phyloP scores from a whole-genome alignment of 2,888 invertebrate species.

The Galerucella nymphaeae region DNA sequence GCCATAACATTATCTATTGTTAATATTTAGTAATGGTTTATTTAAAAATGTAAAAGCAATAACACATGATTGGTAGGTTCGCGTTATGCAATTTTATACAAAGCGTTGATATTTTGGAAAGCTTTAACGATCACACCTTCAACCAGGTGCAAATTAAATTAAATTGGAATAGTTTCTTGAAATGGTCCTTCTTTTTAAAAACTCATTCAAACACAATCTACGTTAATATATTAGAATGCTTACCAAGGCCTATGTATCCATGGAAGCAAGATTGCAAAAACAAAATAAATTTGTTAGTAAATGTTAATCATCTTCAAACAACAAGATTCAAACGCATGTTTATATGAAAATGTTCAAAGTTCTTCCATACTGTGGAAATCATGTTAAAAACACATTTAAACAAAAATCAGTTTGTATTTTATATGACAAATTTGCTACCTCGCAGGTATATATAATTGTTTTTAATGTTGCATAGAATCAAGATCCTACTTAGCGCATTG shows the following conservation, averaged over 20 bases:
- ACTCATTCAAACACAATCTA: background rate
- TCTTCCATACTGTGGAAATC: background rate
- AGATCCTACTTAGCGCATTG: no score
- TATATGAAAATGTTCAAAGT: background rate
- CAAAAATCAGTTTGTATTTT: background rate
- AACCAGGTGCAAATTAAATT: background rate
- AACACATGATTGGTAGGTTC: background rate
- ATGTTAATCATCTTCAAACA: slow-evolving; percentile 20
- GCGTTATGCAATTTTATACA: background rate
- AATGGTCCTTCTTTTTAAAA: background rate
- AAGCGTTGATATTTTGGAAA: background rate
- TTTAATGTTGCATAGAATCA: no score
- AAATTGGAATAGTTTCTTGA: background rate
- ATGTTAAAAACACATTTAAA: background rate
- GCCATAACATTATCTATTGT: background rate
- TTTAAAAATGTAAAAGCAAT: background rate
- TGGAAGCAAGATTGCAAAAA: slow-evolving; percentile 51
- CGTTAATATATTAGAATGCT: slow-evolving; percentile 41
- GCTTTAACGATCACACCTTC: no score
- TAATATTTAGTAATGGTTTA: background rate
- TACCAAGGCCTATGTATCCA: slow-evolving; percentile 58
- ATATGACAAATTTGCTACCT: no score
- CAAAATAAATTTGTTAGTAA: slow-evolving; percentile 47
- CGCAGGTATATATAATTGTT: no score
- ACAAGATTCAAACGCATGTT: background rate